These are phyloP conservation scores for Notamacropus eugenii DNA, from an alignment of 2,797 vertebrate species.

Conservation along the genomic window DNA sequence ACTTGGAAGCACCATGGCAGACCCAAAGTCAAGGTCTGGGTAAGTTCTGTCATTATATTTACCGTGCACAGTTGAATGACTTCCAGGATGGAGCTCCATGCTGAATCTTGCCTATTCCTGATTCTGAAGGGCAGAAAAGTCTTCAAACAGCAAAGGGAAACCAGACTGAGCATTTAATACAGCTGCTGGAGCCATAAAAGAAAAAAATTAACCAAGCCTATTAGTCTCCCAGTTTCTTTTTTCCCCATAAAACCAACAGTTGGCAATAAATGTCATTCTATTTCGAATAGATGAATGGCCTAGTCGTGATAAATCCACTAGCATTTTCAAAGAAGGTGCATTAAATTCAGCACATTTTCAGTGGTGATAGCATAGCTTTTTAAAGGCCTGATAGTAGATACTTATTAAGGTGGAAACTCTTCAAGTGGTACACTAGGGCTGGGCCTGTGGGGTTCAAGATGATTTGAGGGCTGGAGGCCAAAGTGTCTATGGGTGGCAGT, in stretches of 20 bases:
- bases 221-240: slow-evolving; percentile 71
- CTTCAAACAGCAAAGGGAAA: slow-evolving; percentile 46
- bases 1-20: background rate
- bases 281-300: slow-evolving; percentile 72
- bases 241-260: slow-evolving; percentile 70
- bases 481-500: background rate
- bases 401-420: slow-evolving; percentile 46
- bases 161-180: slow-evolving; percentile 69
- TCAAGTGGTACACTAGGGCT: slow-evolving; percentile 7
- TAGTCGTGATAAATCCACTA: slow-evolving; percentile 67
- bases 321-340: slow-evolving; percentile 65
- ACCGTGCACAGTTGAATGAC: fast-evolving
- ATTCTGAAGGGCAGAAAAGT: background rate
- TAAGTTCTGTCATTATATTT: background rate
- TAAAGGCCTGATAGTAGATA: slow-evolving; percentile 32
- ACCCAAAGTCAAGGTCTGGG: background rate
- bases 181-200: slow-evolving; percentile 68
- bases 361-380: slow-evolving; percentile 58
- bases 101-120: background rate
- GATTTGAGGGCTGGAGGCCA: background rate
- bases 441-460: background rate
- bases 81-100: background rate
- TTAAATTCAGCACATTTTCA: slow-evolving; percentile 69
- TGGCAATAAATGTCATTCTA: slow-evolving; percentile 75
- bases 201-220: slow-evolving; percentile 77